Evolutionary conservation across 2,888 invertebrate genomes (phyloP).

Genomic region (Thymelicus acteon): DNA sequence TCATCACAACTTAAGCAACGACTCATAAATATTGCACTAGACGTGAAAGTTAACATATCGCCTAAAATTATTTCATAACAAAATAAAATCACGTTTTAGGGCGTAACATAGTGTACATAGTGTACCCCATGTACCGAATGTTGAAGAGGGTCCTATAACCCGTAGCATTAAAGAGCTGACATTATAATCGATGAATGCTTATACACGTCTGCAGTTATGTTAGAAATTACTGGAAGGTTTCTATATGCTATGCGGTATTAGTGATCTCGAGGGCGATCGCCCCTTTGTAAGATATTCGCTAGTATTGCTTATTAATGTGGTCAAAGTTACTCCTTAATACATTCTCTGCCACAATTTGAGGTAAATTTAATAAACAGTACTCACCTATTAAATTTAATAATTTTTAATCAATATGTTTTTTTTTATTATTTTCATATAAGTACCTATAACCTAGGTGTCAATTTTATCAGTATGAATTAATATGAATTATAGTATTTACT

Average conservation of each 20-base stretch:
- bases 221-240: neutral
- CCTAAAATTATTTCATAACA: conserved; percentile 22
- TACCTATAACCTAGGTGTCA: too few relatives aligned
- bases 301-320: too few relatives aligned
- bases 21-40: conserved; percentile 13
- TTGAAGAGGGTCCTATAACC: neutral
- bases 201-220: neutral
- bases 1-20: conserved; percentile 16
- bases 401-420: too few relatives aligned
- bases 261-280: too few relatives aligned
- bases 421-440: too few relatives aligned
- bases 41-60: conserved; percentile 21
- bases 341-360: neutral
- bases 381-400: too few relatives aligned
- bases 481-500: too few relatives aligned
- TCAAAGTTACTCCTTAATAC: neutral
- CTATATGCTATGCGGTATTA: too few relatives aligned
- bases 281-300: too few relatives aligned
- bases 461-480: too few relatives aligned
- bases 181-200: neutral
- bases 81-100: conserved; percentile 18
- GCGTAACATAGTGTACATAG: conserved; percentile 3
- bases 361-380: too few relatives aligned
- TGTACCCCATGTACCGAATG: conserved; percentile 21
- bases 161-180: neutral